Evolutionary conservation across 2,113 vertebrate genomes (phyloP).

Genomic region (Rattus rattus): DNA sequence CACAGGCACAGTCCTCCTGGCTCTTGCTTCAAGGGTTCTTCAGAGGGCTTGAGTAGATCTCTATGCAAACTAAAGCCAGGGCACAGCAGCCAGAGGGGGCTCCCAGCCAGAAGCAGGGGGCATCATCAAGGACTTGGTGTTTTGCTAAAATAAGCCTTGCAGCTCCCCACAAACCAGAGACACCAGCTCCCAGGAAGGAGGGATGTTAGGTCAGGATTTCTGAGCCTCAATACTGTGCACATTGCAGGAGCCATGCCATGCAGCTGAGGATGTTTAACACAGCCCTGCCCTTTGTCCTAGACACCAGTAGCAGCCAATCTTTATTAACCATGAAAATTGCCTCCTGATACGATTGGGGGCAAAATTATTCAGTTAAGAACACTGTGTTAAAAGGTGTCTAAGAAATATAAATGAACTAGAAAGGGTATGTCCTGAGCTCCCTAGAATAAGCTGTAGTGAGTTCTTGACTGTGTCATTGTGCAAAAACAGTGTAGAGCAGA

Average conservation of each 20-base stretch:
- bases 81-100: not conserved
- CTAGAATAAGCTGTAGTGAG: not conserved
- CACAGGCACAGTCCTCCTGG: not conserved
- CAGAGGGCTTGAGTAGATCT: not conserved
- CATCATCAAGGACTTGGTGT: not conserved
- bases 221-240: not conserved
- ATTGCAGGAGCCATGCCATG: not conserved
- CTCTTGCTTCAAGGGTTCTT: slow-evolving; percentile 13
- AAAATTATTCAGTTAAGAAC: not conserved
- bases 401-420: not conserved
- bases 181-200: not conserved
- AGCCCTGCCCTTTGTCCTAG: not conserved
- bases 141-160: slow-evolving; percentile 1
- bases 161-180: slow-evolving; percentile 2
- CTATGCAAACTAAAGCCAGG: not conserved
- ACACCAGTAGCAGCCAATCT: not conserved
- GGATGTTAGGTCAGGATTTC: not conserved
- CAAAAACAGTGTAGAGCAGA: not conserved
- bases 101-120: not conserved
- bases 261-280: not conserved
- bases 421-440: not conserved
- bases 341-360: not conserved
- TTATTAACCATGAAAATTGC: not conserved
- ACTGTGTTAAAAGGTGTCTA: not conserved
- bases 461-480: not conserved